A percentile compares a stretch with the other conserved stretches of the same genome.
phyloP scores from a whole-genome alignment of 1,140 invertebrate species.

The Eumaeus atala region DNA sequence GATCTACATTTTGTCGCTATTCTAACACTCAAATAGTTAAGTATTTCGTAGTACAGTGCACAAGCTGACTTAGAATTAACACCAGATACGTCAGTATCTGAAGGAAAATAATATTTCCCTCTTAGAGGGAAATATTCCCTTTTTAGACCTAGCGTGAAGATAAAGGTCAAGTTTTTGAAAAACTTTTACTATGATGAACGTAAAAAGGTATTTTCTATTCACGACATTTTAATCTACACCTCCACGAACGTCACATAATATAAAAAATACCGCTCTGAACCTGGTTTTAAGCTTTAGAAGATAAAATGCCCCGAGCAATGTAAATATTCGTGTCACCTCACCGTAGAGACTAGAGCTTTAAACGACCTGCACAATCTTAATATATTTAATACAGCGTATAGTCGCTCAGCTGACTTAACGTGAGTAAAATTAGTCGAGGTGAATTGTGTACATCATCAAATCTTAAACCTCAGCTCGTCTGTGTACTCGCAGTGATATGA shows the following conservation, averaged over 20 bases:
- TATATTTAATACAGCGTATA: constrained; percentile 2
- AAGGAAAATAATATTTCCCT: no score
- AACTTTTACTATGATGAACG: no score
- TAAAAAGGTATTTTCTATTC: background rate
- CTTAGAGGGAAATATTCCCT: no score
- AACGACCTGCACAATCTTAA: constrained; percentile 7
- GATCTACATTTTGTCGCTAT: no score
- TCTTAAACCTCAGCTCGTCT: no score
- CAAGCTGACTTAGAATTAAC: no score
- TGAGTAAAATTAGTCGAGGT: background rate
- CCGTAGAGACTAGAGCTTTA: background rate
- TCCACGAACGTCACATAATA: background rate
- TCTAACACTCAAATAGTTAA: no score
- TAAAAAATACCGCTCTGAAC: constrained; percentile 2
- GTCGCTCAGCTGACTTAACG: constrained; percentile 4
- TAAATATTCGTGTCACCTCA: constrained; percentile 7
- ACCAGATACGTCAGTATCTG: no score
- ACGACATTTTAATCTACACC: background rate
- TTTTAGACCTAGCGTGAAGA: no score
- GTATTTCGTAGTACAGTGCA: no score
- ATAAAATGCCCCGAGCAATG: background rate
- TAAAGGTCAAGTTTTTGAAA: background rate
- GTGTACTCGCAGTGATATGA: no score
- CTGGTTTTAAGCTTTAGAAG: constrained; percentile 3
- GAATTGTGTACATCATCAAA: no score